A percentile compares a stretch with the other conserved stretches of the same genome.
phyloP scores from a whole-genome alignment of 2,113 vertebrate species.

The Hyaena hyaena region DNA sequence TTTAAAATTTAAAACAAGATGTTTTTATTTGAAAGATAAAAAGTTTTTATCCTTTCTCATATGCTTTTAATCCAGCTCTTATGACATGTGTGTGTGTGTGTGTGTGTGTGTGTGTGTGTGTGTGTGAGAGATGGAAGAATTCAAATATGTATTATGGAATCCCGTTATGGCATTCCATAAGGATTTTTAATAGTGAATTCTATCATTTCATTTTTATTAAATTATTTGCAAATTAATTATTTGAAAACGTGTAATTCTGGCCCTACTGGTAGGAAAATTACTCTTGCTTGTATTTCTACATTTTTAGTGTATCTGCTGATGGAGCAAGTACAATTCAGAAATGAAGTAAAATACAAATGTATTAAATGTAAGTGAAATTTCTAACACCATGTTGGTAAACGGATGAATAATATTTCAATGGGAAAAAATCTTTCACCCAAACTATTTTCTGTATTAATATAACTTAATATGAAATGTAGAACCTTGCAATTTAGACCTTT shows the following conservation, averaged over 20 bases:
- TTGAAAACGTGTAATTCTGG: not conserved
- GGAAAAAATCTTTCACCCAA: not conserved
- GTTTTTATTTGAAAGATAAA: not conserved
- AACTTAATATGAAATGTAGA: not conserved
- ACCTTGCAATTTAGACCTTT: not conserved
- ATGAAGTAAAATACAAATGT: not conserved
- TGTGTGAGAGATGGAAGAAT: not conserved
- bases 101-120: not conserved
- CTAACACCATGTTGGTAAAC: not conserved
- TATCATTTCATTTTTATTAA: not conserved
- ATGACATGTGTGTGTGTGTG: not conserved
- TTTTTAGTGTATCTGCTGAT: not conserved
- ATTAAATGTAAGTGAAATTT: not conserved
- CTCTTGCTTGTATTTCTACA: not conserved
- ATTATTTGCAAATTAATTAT: not conserved
- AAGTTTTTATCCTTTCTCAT: not conserved
- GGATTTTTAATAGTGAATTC: not conserved
- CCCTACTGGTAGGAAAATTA: not conserved
- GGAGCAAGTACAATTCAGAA: not conserved
- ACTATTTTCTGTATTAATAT: constrained; percentile 24
- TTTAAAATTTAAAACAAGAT: not conserved
- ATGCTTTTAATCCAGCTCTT: not conserved
- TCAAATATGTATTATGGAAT: not conserved
- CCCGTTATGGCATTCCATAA: not conserved
- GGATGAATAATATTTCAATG: not conserved